Conservation (phyloP, 2,888 invertebrate species). For the Notocelia uddmanniana region DNA sequence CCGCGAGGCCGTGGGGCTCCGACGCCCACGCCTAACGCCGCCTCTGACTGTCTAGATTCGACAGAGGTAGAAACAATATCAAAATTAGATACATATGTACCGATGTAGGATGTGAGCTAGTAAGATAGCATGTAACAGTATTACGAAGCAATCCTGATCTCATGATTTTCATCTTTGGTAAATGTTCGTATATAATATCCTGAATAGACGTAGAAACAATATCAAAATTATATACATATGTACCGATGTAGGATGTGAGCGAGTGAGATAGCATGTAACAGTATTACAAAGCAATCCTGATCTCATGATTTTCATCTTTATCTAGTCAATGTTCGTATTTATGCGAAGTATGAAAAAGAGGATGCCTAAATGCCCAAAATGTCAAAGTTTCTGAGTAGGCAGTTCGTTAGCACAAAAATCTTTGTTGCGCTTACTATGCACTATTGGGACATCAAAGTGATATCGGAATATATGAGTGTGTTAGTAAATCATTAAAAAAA, state of each 20-base stretch:
- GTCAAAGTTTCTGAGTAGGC: background rate
- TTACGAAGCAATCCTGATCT: conserved; percentile 8
- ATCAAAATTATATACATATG: background rate
- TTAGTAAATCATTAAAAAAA: background rate
- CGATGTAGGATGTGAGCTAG: background rate
- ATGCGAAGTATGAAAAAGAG: background rate
- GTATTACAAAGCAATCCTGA: conserved; percentile 13
- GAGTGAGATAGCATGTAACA: conserved; percentile 5
- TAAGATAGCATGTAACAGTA: conserved; percentile 7
- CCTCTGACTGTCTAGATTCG: too few relatives aligned
- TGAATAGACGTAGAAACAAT: too few relatives aligned
- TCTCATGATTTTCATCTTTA: background rate
- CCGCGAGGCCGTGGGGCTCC: too few relatives aligned
- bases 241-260: background rate
- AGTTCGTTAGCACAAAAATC: background rate
- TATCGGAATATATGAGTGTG: background rate
- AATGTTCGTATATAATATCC: background rate
- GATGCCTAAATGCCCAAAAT: background rate
- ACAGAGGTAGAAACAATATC: too few relatives aligned
- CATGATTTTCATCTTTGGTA: background rate
- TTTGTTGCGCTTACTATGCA: background rate
- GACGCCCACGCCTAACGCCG: too few relatives aligned
- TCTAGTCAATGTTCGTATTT: conserved; percentile 10
- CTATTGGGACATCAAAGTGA: conserved; percentile 4
- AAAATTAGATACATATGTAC: background rate